Evolutionary conservation across 2,888 invertebrate genomes (phyloP).

Genomic region (Drosophila ezoana): DNA sequence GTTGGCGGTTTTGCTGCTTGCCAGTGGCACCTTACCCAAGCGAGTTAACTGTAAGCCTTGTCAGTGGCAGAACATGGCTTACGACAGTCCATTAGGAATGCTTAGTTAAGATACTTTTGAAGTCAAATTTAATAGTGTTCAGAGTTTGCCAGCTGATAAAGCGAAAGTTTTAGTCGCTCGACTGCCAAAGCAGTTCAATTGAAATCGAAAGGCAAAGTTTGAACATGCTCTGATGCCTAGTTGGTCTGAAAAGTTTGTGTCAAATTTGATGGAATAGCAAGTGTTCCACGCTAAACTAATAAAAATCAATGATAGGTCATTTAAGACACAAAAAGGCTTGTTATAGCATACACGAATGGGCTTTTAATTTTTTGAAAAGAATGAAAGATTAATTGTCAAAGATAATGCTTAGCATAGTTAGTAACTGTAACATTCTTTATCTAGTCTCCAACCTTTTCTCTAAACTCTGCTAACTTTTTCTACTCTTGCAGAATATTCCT

Average conservation of each 20-base stretch:
- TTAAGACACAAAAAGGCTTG: no score
- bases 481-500: slow-evolving; percentile 33
- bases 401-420: no score
- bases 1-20: slow-evolving; percentile 5
- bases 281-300: no score
- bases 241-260: neutral
- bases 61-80: slow-evolving; percentile 10
- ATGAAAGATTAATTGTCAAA: no score
- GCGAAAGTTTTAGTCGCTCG: slow-evolving; percentile 14
- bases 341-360: no score
- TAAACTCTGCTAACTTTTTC: neutral
- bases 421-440: neutral
- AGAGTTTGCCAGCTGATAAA: slow-evolving; percentile 15
- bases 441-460: neutral
- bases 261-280: no score
- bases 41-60: slow-evolving; percentile 19
- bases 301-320: no score
- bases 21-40: slow-evolving; percentile 27
- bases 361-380: no score
- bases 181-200: neutral
- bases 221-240: neutral
- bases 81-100: slow-evolving; percentile 22
- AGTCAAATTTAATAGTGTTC: slow-evolving; percentile 27
- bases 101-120: slow-evolving; percentile 15
- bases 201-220: slow-evolving; percentile 1